Evolutionary conservation across 1,140 invertebrate species (phyloP).

Genomic region (Pseudomyrmex concolor): DNA sequence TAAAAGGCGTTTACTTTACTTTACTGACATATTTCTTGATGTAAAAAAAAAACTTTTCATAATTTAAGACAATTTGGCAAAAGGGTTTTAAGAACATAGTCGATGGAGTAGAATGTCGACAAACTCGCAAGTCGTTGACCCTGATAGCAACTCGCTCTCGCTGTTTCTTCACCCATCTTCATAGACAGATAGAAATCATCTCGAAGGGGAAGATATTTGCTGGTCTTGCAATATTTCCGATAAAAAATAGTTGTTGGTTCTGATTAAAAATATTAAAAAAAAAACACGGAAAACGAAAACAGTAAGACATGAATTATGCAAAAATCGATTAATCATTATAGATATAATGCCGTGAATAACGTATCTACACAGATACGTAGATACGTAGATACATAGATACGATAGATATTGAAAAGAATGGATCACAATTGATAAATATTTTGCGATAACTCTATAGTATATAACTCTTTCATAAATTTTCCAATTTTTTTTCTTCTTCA

Average conservation of each 20-base stretch:
- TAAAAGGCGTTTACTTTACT: no score
- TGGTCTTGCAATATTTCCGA: constrained; percentile 22
- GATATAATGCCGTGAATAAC: not conserved
- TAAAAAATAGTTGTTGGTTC: constrained; percentile 21
- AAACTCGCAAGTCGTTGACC: constrained; percentile 46
- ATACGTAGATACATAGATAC: no score
- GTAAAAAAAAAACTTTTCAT: no score
- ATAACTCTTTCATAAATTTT: constrained; percentile 37
- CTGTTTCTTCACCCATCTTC: constrained; percentile 44
- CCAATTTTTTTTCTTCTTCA: constrained; percentile 11
- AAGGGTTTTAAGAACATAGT: constrained; percentile 16
- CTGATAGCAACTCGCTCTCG: constrained; percentile 22
- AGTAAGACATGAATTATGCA: not conserved
- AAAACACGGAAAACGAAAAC: constrained; percentile 9
- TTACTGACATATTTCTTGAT: no score
- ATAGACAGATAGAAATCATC: constrained; percentile 25
- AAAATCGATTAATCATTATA: not conserved
- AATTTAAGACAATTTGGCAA: not conserved
- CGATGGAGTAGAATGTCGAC: constrained; percentile 16
- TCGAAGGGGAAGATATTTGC: constrained; percentile 8
- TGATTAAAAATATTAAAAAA: constrained; percentile 12
- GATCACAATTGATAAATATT: constrained; percentile 26
- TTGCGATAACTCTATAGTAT: constrained; percentile 8
- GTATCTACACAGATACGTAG: not conserved
- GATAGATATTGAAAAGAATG: not conserved